Percentiles rank a stretch among this genome's conserved stretches.
These are phyloP conservation scores for Neoseiulus cucumeris DNA, from an alignment of 1,140 invertebrate species.

Conservation along the genomic window DNA sequence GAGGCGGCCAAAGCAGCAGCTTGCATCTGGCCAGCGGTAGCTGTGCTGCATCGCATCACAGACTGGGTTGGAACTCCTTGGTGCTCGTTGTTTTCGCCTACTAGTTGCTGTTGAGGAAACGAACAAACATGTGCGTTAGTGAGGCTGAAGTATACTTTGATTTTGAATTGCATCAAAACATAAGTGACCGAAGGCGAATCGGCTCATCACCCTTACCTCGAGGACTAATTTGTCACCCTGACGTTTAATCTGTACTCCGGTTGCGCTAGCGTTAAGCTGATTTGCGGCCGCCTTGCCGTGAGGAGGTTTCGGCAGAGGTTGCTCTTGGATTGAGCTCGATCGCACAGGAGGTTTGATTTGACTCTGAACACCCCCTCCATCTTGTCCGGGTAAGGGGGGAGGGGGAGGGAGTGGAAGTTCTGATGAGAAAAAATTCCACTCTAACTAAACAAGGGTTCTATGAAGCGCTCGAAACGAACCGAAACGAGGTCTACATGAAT, in stretches of 20 bases:
- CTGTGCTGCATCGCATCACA: slow-evolving; percentile 11
- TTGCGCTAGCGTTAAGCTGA: slow-evolving; percentile 6
- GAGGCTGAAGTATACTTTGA: background rate
- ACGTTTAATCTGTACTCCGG: slow-evolving; percentile 3
- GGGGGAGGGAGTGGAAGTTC: background rate
- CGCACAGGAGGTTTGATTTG: slow-evolving; percentile 7
- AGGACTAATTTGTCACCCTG: slow-evolving; percentile 3
- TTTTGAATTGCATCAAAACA: background rate
- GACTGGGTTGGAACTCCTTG: slow-evolving; percentile 10
- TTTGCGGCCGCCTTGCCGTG: background rate
- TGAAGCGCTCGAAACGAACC: no score
- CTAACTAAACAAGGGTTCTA: no score
- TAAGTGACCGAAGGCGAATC: background rate
- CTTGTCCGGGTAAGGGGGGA: background rate
- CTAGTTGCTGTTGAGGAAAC: background rate
- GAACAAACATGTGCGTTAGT: background rate
- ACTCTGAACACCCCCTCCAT: background rate
- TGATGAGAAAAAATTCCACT: background rate
- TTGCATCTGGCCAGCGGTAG: slow-evolving; percentile 2
- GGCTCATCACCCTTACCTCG: background rate
- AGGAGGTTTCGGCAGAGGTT: background rate
- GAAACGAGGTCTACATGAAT: no score
- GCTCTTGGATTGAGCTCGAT: slow-evolving; percentile 5
- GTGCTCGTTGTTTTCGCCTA: slow-evolving; percentile 6
- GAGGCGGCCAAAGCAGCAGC: background rate